Evolutionary conservation across 2,888 invertebrate genomes (phyloP).

Genomic region (Morinoia aosen): DNA sequence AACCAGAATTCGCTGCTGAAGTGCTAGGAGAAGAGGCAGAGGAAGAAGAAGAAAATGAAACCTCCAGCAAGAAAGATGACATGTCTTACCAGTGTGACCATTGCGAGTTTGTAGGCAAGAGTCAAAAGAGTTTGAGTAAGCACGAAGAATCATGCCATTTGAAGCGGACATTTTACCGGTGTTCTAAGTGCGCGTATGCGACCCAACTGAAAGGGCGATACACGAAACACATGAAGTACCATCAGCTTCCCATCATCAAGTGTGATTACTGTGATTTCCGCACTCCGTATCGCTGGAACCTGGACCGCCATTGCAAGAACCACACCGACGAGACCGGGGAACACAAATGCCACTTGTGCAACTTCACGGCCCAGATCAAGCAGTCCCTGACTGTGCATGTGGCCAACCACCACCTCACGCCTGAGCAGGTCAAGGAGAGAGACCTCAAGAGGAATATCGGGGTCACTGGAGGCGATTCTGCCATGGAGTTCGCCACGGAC

Average conservation of each 20-base stretch:
- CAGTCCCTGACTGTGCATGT: constrained; percentile 92
- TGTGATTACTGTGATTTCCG: constrained; percentile 94
- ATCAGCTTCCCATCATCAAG: constrained; percentile 94
- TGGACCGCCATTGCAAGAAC: constrained; percentile 93
- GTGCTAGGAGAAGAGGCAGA: constrained; percentile 57
- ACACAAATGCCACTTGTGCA: constrained; percentile 88
- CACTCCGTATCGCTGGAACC: constrained; percentile 90
- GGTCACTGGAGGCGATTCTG: constrained; percentile 59
- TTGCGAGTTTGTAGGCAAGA: constrained; percentile 80
- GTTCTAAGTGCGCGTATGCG: constrained; percentile 90
- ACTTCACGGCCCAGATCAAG: constrained; percentile 91
- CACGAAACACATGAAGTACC: constrained; percentile 93
- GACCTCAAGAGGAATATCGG: constrained; percentile 64
- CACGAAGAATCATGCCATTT: constrained; percentile 85
- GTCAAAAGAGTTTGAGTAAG: constrained; percentile 77
- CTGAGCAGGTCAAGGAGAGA: constrained; percentile 67
- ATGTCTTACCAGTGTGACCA: constrained; percentile 74
- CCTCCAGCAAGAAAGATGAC: constrained; percentile 53
- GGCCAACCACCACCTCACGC: constrained; percentile 76
- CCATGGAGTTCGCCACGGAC: constrained; percentile 54
- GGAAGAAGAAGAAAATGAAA: constrained; percentile 53
- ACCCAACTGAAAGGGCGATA: constrained; percentile 91
- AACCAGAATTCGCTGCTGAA: constrained; percentile 69
- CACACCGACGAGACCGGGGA: constrained; percentile 81
- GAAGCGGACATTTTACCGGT: constrained; percentile 86